phyloP scores from a whole-genome alignment of 2,888 invertebrate genomes.

The Stictocephala bisonia region DNA sequence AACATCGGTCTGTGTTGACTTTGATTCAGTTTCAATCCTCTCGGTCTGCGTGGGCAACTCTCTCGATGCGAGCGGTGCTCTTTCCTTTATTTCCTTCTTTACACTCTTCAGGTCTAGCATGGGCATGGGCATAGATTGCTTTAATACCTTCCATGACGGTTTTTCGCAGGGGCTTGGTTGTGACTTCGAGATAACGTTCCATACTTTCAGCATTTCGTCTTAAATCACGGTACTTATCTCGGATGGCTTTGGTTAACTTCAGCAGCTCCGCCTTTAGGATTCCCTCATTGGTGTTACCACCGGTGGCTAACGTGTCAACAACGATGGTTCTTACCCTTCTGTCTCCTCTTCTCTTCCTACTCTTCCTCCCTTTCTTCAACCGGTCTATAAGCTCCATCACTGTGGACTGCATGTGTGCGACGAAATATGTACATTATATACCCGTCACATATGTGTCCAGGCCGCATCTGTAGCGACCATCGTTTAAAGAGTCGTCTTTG shows the following conservation, averaged over 20 bases:
- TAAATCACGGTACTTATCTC: neutral
- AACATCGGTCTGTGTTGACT: neutral
- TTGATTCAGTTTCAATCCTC: neutral
- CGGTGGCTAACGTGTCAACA: neutral
- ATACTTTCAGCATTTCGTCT: neutral
- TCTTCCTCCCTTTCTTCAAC: neutral
- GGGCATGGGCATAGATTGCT: neutral
- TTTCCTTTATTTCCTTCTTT: too few species aligned
- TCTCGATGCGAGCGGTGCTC: too few species aligned
- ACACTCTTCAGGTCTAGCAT: neutral
- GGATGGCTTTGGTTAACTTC: neutral
- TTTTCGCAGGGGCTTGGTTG: neutral
- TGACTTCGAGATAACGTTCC: neutral
- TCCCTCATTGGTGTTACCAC: neutral
- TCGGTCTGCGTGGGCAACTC: neutral
- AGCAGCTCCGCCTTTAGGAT: neutral
- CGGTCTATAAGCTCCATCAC: neutral
- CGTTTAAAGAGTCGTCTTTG: slow-evolving; percentile 56
- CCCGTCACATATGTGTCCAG: slow-evolving; percentile 53
- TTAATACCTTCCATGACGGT: neutral
- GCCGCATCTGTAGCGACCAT: slow-evolving; percentile 61
- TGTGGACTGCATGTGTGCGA: too few species aligned
- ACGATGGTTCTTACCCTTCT: neutral
- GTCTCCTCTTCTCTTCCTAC: neutral
- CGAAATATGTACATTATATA: slow-evolving; percentile 18